Evolutionary conservation across 2,797 vertebrate species (phyloP).

Genomic region (Sebastes iracundus): DNA sequence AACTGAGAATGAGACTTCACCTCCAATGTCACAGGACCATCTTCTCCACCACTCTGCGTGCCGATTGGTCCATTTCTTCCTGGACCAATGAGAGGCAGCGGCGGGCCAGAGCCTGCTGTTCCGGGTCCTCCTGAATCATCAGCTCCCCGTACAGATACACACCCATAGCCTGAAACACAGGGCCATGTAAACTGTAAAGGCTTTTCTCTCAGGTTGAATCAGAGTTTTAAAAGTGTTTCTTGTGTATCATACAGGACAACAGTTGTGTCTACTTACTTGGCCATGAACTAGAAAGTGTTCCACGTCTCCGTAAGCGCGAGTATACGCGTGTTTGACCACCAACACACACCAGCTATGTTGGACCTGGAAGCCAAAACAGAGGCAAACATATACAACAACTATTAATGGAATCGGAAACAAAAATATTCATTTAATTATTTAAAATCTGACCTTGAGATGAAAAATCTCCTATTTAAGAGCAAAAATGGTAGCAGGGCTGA

Average conservation of each 20-base stretch:
- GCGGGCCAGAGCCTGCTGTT: slow-evolving; percentile 90
- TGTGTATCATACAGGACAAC: background rate
- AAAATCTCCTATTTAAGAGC: background rate
- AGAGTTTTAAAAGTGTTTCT: background rate
- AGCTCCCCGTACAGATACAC: slow-evolving; percentile 97
- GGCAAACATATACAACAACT: background rate
- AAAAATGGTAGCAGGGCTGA: background rate
- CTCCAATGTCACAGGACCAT: slow-evolving; percentile 88
- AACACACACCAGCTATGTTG: slow-evolving; percentile 98
- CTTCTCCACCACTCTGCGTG: slow-evolving; percentile 89
- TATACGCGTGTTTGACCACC: slow-evolving; percentile 88
- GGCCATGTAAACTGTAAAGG: too few species aligned
- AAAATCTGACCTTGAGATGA: background rate
- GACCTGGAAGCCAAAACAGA: slow-evolving; percentile 79
- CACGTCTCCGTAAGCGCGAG: slow-evolving; percentile 85
- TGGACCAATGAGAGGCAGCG: slow-evolving; percentile 85
- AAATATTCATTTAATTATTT: background rate
- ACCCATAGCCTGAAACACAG: slow-evolving; percentile 91
- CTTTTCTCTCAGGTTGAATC: background rate
- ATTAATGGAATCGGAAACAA: background rate
- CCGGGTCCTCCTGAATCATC: slow-evolving; percentile 92
- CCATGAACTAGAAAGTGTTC: slow-evolving; percentile 90
- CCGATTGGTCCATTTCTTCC: slow-evolving; percentile 90
- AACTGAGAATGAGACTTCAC: slow-evolving; percentile 35
- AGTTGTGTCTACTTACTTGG: slow-evolving; percentile 81